Conservation (phyloP, 2,888 invertebrate species). For the Mallateleia sp. region DNA sequence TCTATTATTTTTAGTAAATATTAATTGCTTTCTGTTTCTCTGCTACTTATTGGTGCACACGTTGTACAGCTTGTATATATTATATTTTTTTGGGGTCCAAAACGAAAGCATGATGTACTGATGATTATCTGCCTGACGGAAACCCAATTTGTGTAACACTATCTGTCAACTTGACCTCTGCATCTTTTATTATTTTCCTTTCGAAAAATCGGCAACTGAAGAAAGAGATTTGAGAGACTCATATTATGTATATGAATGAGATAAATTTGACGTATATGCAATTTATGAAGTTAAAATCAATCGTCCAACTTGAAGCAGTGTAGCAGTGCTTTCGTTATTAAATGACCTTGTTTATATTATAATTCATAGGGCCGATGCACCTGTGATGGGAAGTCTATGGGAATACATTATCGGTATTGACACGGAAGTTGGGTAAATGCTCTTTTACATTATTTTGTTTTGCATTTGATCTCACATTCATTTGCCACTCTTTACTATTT, state of each 20-base stretch:
- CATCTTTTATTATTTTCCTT: slow-evolving; percentile 18
- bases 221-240: too few relatives aligned
- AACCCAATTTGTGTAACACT: slow-evolving; percentile 43
- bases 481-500: slow-evolving; percentile 12
- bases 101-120: slow-evolving; percentile 64
- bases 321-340: slow-evolving; percentile 59
- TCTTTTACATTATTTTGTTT: slow-evolving; percentile 67
- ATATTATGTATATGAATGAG: too few relatives aligned
- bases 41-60: slow-evolving; percentile 74
- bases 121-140: slow-evolving; percentile 48
- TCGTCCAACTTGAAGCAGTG: slow-evolving; percentile 11
- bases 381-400: slow-evolving; percentile 98
- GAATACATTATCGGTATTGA: slow-evolving; percentile 96
- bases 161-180: slow-evolving; percentile 30
- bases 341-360: slow-evolving; percentile 79
- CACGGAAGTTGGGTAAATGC: slow-evolving; percentile 93
- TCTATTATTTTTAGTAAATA: slow-evolving; percentile 43
- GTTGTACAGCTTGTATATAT: slow-evolving; percentile 65
- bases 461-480: slow-evolving; percentile 50
- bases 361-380: slow-evolving; percentile 97
- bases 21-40: slow-evolving; percentile 75
- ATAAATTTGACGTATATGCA: too few relatives aligned
- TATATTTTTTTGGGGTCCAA: slow-evolving; percentile 57
- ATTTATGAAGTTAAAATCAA: slow-evolving; percentile 72
- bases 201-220: neutral